Base-by-base conservation (phyloP, 2,888 invertebrate genomes). In the Thymelicus acteon region DNA sequence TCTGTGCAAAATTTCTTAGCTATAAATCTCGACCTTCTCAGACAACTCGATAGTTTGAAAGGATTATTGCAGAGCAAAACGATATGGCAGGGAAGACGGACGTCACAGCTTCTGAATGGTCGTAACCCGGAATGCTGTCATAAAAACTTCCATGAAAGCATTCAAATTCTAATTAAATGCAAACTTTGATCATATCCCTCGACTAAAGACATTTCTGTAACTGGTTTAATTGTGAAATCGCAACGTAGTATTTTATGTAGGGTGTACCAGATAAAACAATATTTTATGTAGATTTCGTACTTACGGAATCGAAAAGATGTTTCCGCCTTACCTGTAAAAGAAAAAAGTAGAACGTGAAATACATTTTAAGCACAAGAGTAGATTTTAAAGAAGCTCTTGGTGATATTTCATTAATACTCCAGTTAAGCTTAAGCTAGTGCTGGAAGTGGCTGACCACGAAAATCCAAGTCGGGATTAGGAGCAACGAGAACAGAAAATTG, bases 251-350 rank as follows among this genome's bases (percentile, higher is more conserved):
- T 15, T 40, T 19, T 60, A 58, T 4, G 13, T 3, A 13, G 15
- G 15, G 7, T 3, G 7, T 37, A 40, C 8, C 37, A 39, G 37
- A 58, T 39, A 39, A 60, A 60, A 60, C 31, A 60, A n/a, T 2
- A 12, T 40, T 47, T 19, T 62, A 62, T 57, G 57, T 37, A 57
- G 19, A 60, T 60, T 60, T n/a, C 47, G 49, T 54, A 47, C 57
- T 64, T 61, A 47, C 31, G 24, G 1, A 44, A 31, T 15, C 6
- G 12, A 49, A 31, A 3, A 52, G 40, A 52, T 60, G 12, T 15
- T 40, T 13, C 15, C 48, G 63, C 6, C 87, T 84, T 88, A 88
- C 88, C 88, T 88, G 85, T 47, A 85, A 86, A 78, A 72, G 74
- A 76, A 69, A 76, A 74, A 78, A 37, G 49, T 54, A 12, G 13